Conservation (phyloP, 1,140 invertebrate genomes). For the Zophobas morio region DNA sequence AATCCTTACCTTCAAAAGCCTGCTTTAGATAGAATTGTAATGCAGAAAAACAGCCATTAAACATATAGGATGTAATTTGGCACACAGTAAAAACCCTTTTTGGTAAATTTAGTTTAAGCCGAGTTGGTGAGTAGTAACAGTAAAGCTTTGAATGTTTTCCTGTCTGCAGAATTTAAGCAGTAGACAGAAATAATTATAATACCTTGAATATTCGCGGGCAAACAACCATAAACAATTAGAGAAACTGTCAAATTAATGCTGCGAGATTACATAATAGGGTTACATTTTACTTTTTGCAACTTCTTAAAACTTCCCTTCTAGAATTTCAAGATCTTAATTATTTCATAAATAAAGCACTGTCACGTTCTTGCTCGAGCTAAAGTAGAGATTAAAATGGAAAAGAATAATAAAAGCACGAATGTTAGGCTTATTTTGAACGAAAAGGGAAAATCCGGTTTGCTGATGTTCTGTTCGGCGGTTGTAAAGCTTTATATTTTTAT, state of each 20-base stretch:
- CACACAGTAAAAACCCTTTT: background rate
- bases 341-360: conserved; percentile 42
- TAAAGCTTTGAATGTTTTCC: conserved; percentile 24
- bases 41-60: background rate
- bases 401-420: conserved; percentile 13
- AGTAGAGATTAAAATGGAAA: conserved; percentile 26
- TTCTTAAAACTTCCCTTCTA: conserved; percentile 32
- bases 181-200: conserved; percentile 35
- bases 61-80: background rate
- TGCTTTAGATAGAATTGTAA: background rate
- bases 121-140: background rate
- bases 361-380: conserved; percentile 24
- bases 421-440: conserved; percentile 7
- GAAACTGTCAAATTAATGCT: conserved; percentile 39
- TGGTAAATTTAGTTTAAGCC: background rate
- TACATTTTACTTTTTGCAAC: conserved; percentile 36
- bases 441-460: background rate
- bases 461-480: background rate
- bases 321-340: conserved; percentile 32
- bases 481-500: conserved; percentile 21
- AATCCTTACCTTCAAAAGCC: background rate
- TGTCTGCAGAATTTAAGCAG: conserved; percentile 17
- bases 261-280: conserved; percentile 30
- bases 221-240: conserved; percentile 39
- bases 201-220: conserved; percentile 23